Evolutionary conservation across 1,140 invertebrate genomes (phyloP).

Genomic region (Lepidurus apus): DNA sequence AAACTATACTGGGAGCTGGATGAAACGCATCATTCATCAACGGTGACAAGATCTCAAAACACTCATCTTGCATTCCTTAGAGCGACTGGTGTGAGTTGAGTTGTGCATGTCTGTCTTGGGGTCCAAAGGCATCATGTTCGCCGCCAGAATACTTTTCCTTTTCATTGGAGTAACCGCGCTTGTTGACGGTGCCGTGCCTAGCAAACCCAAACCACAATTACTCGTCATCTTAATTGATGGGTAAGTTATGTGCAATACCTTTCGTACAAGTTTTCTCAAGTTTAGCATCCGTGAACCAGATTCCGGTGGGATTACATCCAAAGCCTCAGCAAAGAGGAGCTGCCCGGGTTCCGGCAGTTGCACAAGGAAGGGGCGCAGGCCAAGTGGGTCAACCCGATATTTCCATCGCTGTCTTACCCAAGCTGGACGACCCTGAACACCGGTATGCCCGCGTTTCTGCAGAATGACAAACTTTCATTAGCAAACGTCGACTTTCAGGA

Average conservation of each 20-base stretch:
- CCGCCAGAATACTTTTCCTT: background rate
- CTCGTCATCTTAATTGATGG: slow-evolving; percentile 33
- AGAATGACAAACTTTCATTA: background rate
- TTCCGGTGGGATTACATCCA: slow-evolving; percentile 45
- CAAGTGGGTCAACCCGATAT: slow-evolving; percentile 42
- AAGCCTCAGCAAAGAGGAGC: slow-evolving; percentile 35
- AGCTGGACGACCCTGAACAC: slow-evolving; percentile 42
- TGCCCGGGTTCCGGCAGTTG: slow-evolving; percentile 40
- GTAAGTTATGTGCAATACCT: background rate
- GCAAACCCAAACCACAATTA: slow-evolving; percentile 28
- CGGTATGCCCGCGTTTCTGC: slow-evolving; percentile 31
- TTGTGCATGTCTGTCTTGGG: background rate
- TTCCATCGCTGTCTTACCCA: slow-evolving; percentile 42
- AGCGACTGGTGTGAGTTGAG: background rate
- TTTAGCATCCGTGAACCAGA: slow-evolving; percentile 41
- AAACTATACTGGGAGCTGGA: background rate
- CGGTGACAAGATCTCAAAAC: background rate
- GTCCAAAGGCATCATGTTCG: background rate
- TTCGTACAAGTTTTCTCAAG: background rate
- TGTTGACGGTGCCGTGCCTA: background rate
- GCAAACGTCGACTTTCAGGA: slow-evolving; percentile 25
- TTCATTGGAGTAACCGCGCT: background rate
- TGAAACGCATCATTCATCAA: slow-evolving; percentile 4
- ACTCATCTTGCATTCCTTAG: slow-evolving; percentile 19
- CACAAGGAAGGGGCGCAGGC: slow-evolving; percentile 43